Base-by-base conservation (phyloP, 2,797 vertebrate species). In the Decapterus maruadsi region DNA sequence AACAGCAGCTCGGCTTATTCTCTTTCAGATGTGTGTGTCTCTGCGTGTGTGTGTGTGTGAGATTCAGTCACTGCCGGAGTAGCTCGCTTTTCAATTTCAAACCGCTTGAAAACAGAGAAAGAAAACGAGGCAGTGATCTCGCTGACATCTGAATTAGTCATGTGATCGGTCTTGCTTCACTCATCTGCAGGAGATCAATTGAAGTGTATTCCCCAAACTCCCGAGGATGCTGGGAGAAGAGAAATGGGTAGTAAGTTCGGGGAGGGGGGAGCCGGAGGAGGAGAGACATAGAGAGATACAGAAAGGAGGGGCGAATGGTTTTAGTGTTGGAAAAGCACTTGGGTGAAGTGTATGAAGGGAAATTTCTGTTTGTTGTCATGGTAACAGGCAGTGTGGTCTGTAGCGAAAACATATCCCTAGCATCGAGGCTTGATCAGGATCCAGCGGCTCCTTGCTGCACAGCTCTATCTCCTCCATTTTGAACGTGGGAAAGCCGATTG, bases 351-450 rank as follows among this genome's bases (percentile, higher is more conserved):
- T 72, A 78, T 82, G 84, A 78, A 82, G 78, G 83, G 87, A 88
- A 81, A 85, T 85, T 86, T 92, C 83, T 80, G 81, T 92, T 91
- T 86, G 92, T 94, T 86, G 89, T 92, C 92, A 94, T 94, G 93
- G 93, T 89, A 93, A 93, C 93, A 93, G 83, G 89, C 91, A 91
- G 81, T 91, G 91, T 86, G 89, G 89, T 89, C 88, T 63, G 79
- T 80, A 78, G 87, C 77, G 86, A 85, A 88, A 92, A 87, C 89
- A 86, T 45, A 89, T 89, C 89, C 86, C 85, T 68, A 62, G 82
- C 82, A 89, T 57, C 58, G 80, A 85, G 77, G 83, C 83, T 88
- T 81, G 84, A 91, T 93, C 79, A 50, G 81, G 70, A 90, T 89
- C 84, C 87, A 92, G 83, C 14, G 16, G 67, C 85, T 90, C 85